Evolutionary conservation across 2,797 vertebrate genomes (phyloP).

Genomic region (Urocyon cinereoargenteus): DNA sequence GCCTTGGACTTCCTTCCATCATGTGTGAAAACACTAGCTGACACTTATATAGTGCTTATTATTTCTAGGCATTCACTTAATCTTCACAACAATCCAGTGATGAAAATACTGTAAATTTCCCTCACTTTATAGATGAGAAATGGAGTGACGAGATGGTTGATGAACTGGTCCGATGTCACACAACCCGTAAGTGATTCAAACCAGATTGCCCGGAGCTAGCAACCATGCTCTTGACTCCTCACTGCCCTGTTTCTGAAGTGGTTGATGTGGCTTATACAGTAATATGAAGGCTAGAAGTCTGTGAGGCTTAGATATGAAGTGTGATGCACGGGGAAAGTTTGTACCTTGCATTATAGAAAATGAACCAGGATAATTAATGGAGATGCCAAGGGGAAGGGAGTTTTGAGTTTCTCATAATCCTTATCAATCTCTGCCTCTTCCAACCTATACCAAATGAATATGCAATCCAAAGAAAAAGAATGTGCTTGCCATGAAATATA

Average conservation of each 20-base stretch:
- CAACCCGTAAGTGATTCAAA: not conserved
- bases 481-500: not conserved
- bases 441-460: not conserved
- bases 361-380: not conserved
- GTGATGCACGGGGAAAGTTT: not conserved
- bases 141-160: not conserved
- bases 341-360: not conserved
- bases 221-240: not conserved
- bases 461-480: conserved; percentile 30
- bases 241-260: not conserved
- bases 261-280: not conserved
- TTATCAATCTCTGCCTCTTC: not conserved
- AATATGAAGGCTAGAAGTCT: not conserved
- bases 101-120: conserved; percentile 9
- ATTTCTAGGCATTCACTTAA: not conserved
- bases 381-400: not conserved
- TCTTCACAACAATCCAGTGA: not conserved
- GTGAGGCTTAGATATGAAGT: not conserved
- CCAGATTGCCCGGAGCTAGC: not conserved
- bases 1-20: not conserved
- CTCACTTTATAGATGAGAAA: conserved; percentile 2
- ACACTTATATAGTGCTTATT: not conserved
- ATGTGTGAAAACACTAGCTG: not conserved
- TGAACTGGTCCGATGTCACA: not conserved
- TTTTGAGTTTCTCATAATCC: conserved; percentile 21